A percentile compares a stretch with the other conserved stretches of the same genome.
Evolutionary conservation across 2,797 vertebrate genomes (phyloP).

Genomic region (Bufotes viridis): DNA sequence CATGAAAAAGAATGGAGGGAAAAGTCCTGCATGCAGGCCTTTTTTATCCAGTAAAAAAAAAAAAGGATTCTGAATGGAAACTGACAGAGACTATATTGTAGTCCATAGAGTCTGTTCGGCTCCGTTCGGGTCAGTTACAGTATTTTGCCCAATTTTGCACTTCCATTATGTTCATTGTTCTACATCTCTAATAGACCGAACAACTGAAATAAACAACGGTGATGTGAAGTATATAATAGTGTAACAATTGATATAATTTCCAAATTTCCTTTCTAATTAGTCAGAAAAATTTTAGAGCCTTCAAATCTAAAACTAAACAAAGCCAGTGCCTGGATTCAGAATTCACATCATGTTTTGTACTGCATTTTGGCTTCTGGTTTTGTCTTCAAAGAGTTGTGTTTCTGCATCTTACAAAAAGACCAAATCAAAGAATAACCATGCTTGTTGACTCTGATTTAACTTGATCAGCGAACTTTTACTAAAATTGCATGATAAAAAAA

Average conservation of each 20-base stretch:
- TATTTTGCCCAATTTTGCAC: too few species aligned
- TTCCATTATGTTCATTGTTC: too few species aligned
- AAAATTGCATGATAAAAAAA: not conserved
- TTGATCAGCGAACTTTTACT: conserved; percentile 2
- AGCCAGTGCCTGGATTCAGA: not conserved
- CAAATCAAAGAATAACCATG: conserved; percentile 14
- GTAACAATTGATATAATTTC: not conserved
- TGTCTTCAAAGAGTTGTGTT: conserved; percentile 23
- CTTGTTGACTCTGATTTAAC: conserved; percentile 11
- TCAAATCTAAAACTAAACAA: conserved; percentile 1
- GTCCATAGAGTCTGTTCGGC: too few species aligned
- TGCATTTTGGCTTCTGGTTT: not conserved
- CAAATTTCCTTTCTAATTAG: not conserved
- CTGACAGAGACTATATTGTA: too few species aligned
- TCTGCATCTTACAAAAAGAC: not conserved
- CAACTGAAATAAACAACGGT: too few species aligned
- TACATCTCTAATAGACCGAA: too few species aligned
- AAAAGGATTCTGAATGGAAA: too few species aligned
- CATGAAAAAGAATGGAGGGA: too few species aligned
- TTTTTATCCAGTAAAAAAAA: too few species aligned
- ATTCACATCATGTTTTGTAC: not conserved
- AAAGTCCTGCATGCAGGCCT: too few species aligned
- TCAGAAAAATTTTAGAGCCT: not conserved
- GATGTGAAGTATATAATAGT: not conserved
- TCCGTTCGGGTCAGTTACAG: too few species aligned